Conservation (phyloP, 1,140 invertebrate species). For the Vanessa atalanta region DNA sequence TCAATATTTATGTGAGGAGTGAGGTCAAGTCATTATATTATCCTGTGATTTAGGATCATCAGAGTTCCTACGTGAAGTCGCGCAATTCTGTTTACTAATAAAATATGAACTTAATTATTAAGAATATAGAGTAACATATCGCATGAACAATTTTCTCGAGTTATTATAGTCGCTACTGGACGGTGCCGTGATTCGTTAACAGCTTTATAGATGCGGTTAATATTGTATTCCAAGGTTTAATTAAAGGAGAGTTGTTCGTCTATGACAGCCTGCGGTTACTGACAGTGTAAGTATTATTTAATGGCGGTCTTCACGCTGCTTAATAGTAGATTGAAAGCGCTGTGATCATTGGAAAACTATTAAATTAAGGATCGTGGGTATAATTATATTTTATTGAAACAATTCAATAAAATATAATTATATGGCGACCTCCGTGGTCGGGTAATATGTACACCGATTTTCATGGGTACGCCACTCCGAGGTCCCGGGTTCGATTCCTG, state of each 20-base stretch:
- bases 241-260: constrained; percentile 11
- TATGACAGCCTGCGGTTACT: constrained; percentile 7
- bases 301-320: background rate
- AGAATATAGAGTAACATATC: constrained; percentile 14
- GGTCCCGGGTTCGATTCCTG: no score
- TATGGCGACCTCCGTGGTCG: no score
- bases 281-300: constrained; percentile 10
- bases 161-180: constrained; percentile 38
- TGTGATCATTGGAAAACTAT: constrained; percentile 5
- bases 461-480: no score
- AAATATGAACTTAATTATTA: constrained; percentile 20
- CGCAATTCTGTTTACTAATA: background rate
- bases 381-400: background rate
- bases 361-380: background rate
- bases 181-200: constrained; percentile 38
- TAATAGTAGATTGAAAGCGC: background rate
- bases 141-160: background rate
- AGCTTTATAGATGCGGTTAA: constrained; percentile 38
- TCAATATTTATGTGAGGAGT: constrained; percentile 39
- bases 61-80: constrained; percentile 19
- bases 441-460: no score
- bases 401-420: background rate
- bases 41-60: constrained; percentile 39
- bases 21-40: constrained; percentile 47
- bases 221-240: constrained; percentile 23